Evolutionary conservation across 1,140 invertebrate genomes (phyloP).

Genomic region (Manduca sexta): DNA sequence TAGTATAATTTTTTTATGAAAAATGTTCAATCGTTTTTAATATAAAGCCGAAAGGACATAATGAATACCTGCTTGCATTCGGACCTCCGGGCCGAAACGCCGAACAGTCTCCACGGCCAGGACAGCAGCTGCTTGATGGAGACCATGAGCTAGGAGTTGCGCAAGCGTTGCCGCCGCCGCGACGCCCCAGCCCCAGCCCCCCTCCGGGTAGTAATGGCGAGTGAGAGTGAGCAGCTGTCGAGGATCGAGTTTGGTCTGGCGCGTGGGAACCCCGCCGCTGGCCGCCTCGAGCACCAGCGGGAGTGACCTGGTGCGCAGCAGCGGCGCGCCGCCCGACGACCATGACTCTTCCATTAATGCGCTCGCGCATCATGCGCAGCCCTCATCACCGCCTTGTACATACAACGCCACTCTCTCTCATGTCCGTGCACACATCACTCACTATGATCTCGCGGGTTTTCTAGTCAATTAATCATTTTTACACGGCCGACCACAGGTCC

Average conservation of each 20-base stretch:
- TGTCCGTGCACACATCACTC: constrained; percentile 40
- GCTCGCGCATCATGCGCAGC: constrained; percentile 55
- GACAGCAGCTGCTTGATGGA: constrained; percentile 76
- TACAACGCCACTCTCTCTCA: constrained; percentile 32
- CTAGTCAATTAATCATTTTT: no score
- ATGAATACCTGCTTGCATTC: constrained; percentile 71
- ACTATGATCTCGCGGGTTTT: no score
- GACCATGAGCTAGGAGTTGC: constrained; percentile 78
- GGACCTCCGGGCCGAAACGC: constrained; percentile 64
- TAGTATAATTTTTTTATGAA: no score
- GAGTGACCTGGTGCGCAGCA: constrained; percentile 61
- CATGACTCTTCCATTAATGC: constrained; percentile 71
- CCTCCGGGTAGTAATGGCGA: constrained; percentile 85
- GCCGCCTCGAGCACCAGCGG: constrained; percentile 61
- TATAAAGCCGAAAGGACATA: no score
- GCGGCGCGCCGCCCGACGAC: constrained; percentile 69
- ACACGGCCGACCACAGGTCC: no score
- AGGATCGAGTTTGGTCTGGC: constrained; percentile 60
- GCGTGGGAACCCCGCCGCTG: constrained; percentile 41
- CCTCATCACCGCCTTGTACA: constrained; percentile 47
- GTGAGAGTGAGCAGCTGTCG: constrained; percentile 67
- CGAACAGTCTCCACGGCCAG: constrained; percentile 68
- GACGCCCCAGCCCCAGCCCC: constrained; percentile 88
- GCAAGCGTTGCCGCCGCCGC: constrained; percentile 78
- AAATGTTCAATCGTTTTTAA: no score